Evolutionary conservation across 2,888 invertebrate genomes (phyloP).

Genomic region (Andrena trimmerana): DNA sequence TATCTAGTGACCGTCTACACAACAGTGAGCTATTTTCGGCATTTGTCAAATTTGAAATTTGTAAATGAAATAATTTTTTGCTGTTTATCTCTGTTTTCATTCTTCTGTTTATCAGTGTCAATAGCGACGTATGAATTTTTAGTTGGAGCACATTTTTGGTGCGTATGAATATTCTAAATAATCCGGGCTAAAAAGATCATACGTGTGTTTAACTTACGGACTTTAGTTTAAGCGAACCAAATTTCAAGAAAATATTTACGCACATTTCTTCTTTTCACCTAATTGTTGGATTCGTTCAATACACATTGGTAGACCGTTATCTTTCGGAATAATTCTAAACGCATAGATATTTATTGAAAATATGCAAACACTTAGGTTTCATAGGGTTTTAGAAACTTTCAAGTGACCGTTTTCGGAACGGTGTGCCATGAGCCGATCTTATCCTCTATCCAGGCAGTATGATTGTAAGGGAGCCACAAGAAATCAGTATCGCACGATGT

Average conservation of each 20-base stretch:
- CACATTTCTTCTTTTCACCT: constrained; percentile 41
- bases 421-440: constrained; percentile 44
- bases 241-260: constrained; percentile 49
- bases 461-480: not conserved
- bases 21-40: too few species aligned
- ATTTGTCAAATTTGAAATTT: too few species aligned
- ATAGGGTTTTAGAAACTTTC: not conserved
- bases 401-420: constrained; percentile 2
- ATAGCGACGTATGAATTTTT: too few species aligned
- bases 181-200: constrained; percentile 47
- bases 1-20: too few species aligned
- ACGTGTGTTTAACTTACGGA: constrained; percentile 43
- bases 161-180: constrained; percentile 33
- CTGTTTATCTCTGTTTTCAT: too few species aligned
- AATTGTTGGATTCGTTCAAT: constrained; percentile 19
- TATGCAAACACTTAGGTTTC: constrained; percentile 1
- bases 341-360: constrained; percentile 5
- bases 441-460: not conserved
- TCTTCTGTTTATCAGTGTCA: too few species aligned
- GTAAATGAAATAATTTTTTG: too few species aligned
- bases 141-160: not conserved
- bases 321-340: constrained; percentile 4
- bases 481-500: constrained; percentile 28
- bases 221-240: constrained; percentile 15
- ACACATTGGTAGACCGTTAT: constrained; percentile 3